Evolutionary conservation across 2,113 vertebrate species (phyloP).

Genomic region (Galeopterus variegatus): DNA sequence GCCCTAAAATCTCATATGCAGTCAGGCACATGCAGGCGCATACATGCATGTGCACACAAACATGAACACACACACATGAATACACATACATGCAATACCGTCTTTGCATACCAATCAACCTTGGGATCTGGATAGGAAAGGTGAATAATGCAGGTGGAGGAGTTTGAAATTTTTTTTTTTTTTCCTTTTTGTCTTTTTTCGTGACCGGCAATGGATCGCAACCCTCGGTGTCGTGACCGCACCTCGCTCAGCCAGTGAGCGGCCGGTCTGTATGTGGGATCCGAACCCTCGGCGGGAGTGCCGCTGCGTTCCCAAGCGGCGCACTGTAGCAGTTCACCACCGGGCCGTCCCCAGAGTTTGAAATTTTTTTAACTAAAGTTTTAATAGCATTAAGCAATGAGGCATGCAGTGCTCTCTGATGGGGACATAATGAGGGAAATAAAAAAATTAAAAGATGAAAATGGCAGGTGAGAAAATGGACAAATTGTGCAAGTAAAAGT

Average conservation of each 20-base stretch:
- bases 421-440: slow-evolving; percentile 63
- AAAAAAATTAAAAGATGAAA: slow-evolving; percentile 74
- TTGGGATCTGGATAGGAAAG: background rate
- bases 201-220: no score
- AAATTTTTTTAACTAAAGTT: slow-evolving; percentile 43
- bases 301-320: no score
- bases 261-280: no score
- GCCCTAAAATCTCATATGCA: background rate
- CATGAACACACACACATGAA: background rate
- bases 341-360: no score
- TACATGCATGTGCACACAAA: background rate
- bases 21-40: accelerated
- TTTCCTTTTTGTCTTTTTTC: no score
- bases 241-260: no score
- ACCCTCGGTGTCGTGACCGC: no score
- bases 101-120: background rate
- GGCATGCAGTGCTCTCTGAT: slow-evolving; percentile 56
- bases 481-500: slow-evolving; percentile 15
- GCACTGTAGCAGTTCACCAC: no score
- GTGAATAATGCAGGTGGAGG: background rate
- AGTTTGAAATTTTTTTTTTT: slow-evolving; percentile 11
- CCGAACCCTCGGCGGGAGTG: no score
- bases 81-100: accelerated
- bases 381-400: slow-evolving; percentile 62
- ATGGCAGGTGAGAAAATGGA: slow-evolving; percentile 67